Evolutionary conservation across 2,797 vertebrate genomes (phyloP).

Genomic region (Falco berigora): DNA sequence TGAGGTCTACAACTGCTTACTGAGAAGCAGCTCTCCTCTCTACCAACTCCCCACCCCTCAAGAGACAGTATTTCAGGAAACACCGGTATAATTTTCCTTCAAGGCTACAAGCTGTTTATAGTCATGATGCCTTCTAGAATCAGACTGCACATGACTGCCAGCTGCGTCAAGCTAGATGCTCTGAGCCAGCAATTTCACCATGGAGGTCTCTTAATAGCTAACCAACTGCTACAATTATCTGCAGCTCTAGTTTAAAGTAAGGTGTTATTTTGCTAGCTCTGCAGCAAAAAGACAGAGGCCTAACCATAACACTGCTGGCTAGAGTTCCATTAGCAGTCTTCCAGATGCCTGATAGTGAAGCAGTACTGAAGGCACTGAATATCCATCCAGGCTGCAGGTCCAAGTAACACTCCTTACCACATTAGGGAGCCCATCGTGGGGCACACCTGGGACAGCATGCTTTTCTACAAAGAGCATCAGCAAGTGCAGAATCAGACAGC

Average conservation of each 20-base stretch:
- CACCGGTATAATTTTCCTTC: background rate
- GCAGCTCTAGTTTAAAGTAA: background rate
- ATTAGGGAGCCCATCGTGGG: too few relatives aligned
- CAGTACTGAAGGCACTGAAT: accelerated
- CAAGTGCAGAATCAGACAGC: background rate
- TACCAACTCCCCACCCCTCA: background rate
- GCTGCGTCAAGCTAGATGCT: background rate
- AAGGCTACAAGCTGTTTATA: background rate
- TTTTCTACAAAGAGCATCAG: background rate
- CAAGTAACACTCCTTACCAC: background rate
- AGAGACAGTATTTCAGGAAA: background rate
- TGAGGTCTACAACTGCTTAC: background rate
- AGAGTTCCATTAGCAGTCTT: background rate
- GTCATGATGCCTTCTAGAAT: background rate
- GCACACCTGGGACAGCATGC: accelerated
- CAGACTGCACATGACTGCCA: background rate
- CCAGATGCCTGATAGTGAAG: background rate
- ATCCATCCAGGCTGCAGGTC: background rate
- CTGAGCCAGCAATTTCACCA: background rate
- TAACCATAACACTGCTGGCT: background rate
- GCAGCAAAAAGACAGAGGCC: background rate
- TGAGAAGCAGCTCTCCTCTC: background rate
- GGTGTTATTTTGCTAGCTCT: background rate
- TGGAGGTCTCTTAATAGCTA: background rate
- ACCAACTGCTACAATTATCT: background rate